Conservation (phyloP, 2,888 invertebrate species). For the Zygogramma bicolorata region DNA sequence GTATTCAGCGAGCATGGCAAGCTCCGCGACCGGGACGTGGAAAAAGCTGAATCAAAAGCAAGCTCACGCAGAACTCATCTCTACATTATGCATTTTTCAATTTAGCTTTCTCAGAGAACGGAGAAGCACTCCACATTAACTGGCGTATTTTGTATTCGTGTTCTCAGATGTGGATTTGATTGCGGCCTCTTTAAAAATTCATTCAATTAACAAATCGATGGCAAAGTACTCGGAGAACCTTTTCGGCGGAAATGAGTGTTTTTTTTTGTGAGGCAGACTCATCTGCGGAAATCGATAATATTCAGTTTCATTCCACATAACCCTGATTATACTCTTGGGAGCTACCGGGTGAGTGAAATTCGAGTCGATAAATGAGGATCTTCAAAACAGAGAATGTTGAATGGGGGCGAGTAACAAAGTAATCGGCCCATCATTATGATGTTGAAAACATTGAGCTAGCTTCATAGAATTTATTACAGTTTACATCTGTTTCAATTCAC, state of each 20-base stretch:
- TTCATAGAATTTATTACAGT: too few relatives aligned
- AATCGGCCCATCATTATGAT: too few relatives aligned
- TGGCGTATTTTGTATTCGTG: slow-evolving; percentile 44
- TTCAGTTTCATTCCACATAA: too few relatives aligned
- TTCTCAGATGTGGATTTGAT: slow-evolving; percentile 40
- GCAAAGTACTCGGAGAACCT: slow-evolving; percentile 20
- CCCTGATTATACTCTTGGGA: too few relatives aligned
- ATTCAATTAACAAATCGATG: slow-evolving; percentile 44
- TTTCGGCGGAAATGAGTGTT: slow-evolving; percentile 1
- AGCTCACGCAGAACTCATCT: slow-evolving; percentile 36
- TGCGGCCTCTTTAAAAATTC: slow-evolving; percentile 49
- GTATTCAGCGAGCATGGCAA: background rate
- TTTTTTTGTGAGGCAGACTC: slow-evolving; percentile 3
- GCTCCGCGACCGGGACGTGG: background rate
- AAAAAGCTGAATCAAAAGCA: slow-evolving; percentile 25
- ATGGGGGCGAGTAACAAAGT: too few relatives aligned
- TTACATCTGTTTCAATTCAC: too few relatives aligned
- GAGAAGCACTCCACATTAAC: slow-evolving; percentile 41
- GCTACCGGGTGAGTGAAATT: too few relatives aligned
- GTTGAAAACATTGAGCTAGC: too few relatives aligned
- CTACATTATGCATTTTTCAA: slow-evolving; percentile 50
- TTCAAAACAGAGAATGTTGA: too few relatives aligned
- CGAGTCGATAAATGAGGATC: too few relatives aligned
- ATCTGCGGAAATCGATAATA: background rate
- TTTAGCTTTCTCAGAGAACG: slow-evolving; percentile 34